Conservation (phyloP, 1,140 invertebrate species). For the Chironomus striatipennis region DNA sequence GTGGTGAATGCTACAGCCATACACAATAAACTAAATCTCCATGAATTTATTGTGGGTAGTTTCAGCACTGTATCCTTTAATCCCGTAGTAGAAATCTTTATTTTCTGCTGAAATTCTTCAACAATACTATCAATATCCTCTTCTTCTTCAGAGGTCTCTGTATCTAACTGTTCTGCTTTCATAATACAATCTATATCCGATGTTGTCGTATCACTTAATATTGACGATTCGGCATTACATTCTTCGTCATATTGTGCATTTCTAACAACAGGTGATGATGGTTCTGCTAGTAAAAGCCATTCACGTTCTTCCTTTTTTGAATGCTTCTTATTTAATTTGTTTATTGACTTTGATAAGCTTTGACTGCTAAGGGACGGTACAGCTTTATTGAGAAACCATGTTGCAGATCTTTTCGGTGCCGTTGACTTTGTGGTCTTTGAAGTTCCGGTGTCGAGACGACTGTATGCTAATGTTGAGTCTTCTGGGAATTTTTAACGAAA, state of each 20-base stretch:
- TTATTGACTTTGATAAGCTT: constrained; percentile 33
- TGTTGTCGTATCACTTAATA: constrained; percentile 35
- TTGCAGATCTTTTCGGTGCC: neutral
- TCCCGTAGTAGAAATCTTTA: constrained; percentile 30
- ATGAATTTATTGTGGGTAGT: constrained; percentile 12
- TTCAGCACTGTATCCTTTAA: neutral
- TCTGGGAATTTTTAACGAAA: constrained; percentile 25
- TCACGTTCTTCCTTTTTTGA: constrained; percentile 39
- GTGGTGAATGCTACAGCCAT: neutral
- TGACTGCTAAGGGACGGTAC: constrained; percentile 28
- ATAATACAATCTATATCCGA: constrained; percentile 38
- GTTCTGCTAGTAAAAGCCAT: constrained; percentile 38
- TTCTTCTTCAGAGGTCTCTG: constrained; percentile 38
- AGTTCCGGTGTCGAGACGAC: constrained; percentile 31
- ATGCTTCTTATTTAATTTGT: constrained; percentile 28
- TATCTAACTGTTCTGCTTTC: constrained; percentile 37
- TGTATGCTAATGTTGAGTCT: constrained; percentile 35
- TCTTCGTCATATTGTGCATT: constrained; percentile 28
- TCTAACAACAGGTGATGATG: constrained; percentile 35
- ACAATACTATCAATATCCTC: constrained; percentile 37
- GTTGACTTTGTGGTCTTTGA: neutral
- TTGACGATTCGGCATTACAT: constrained; percentile 36
- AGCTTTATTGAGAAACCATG: constrained; percentile 35
- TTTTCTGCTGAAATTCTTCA: constrained; percentile 39
- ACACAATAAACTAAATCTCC: neutral